Conservation (phyloP, 2,888 invertebrate species). For the Terebella lapidaria region DNA sequence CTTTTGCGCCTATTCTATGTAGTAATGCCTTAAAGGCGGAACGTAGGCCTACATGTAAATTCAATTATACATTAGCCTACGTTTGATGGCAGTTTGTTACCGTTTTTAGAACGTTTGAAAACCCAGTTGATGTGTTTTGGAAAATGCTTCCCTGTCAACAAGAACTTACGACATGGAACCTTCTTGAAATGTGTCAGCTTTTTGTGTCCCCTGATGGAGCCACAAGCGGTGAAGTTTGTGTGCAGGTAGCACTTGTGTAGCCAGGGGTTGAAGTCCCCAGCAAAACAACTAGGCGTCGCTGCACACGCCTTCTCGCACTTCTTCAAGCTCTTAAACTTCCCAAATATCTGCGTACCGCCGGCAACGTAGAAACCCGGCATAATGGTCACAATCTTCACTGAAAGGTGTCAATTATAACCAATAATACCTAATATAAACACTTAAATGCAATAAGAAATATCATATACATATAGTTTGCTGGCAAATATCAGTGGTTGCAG, state of each 20-base stretch:
- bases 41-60: not conserved
- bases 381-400: conserved; percentile 16
- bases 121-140: too few relatives aligned
- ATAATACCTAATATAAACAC: not conserved
- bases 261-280: conserved; percentile 23
- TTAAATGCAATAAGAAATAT: not conserved
- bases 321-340: conserved; percentile 18
- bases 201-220: conserved; percentile 10
- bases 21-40: too few relatives aligned
- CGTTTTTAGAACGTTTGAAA: too few relatives aligned
- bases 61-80: too few relatives aligned
- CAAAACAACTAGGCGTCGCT: conserved; percentile 15
- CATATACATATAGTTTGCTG: not conserved
- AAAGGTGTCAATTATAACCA: not conserved
- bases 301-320: conserved; percentile 18
- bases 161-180: conserved; percentile 16
- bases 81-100: too few relatives aligned
- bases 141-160: not conserved
- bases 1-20: too few relatives aligned
- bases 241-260: conserved; percentile 19
- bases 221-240: conserved; percentile 18
- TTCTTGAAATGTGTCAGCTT: conserved; percentile 21
- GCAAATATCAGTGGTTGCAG: not conserved
- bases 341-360: conserved; percentile 19
- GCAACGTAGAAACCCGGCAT: conserved; percentile 18